Conservation (phyloP, 2,888 invertebrate genomes). For the Diadromus collaris region DNA sequence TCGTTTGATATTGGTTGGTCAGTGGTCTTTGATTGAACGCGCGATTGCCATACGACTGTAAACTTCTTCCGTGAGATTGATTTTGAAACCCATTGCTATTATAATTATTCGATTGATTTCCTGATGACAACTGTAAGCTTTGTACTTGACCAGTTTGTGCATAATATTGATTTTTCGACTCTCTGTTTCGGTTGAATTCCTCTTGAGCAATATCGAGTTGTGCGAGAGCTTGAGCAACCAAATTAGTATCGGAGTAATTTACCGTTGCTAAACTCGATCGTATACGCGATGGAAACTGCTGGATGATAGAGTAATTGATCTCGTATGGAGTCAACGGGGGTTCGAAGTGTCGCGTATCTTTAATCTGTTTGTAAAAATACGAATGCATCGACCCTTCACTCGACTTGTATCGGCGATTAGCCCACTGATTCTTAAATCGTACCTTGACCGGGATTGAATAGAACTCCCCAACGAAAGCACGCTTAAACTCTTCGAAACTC, state of each 20-base stretch:
- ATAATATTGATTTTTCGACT: conserved; percentile 7
- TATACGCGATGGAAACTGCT: conserved; percentile 21
- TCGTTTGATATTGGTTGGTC: not conserved
- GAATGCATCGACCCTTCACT: conserved; percentile 34
- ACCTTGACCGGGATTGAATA: conserved; percentile 48
- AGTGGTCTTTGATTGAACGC: too few species aligned
- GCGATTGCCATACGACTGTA: not conserved
- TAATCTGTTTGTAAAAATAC: conserved; percentile 34
- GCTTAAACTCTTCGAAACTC: conserved; percentile 43
- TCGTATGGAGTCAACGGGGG: conserved; percentile 29
- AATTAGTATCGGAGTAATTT: conserved; percentile 37
- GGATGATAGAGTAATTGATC: conserved; percentile 39
- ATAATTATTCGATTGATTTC: conserved; percentile 31
- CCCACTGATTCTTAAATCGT: conserved; percentile 40
- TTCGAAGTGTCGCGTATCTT: conserved; percentile 33
- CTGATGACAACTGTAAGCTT: conserved; percentile 32
- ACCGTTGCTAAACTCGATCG: conserved; percentile 7
- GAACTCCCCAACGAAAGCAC: conserved; percentile 40
- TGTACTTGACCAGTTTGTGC: not conserved
- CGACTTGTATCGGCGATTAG: conserved; percentile 10
- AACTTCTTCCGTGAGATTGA: conserved; percentile 17
- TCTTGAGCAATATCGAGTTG: conserved; percentile 34
- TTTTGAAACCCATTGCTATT: not conserved
- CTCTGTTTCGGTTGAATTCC: conserved; percentile 14
- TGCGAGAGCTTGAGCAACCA: conserved; percentile 29